Evolutionary conservation across 1,140 invertebrate genomes (phyloP), one percentile per base, ranked within the genome.

Genomic region (Drosophila cardini): DNA sequence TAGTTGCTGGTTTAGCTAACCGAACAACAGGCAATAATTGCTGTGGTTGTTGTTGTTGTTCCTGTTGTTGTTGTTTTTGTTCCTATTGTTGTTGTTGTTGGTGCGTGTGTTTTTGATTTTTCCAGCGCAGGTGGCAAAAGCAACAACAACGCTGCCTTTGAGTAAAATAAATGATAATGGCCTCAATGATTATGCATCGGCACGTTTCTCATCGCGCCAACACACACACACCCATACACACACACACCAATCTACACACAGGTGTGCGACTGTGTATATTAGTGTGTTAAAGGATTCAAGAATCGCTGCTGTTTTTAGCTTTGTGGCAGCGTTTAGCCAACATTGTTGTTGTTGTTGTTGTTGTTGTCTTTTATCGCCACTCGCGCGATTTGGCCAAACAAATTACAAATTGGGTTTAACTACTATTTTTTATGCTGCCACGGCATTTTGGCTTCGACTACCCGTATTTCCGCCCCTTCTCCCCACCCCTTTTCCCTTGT

Each of bases 131-230:
- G 36, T 21, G 43, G 48, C 63, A 61, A 34, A 73, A 78, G 38
- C 73, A 68, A 45, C 70, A 78, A 76, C 76, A 77, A 72, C 83
- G 82, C 84, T 40, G 62, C 56, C 76, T 89, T 87, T 89, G 84
- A 80, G 80, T 87, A 86, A 87, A 87, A 87, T 87, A 87, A 87
- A 87, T 89, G 83, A 87, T 87, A 87, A 87, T 87, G 83, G 83
- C 84, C 67, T 72, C 84, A 87, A 87, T 87, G 83, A 87, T 87
- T 87, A 87, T 87, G 83, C 84, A 87, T 89, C 84, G 84, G 84
- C 83, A 87, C 83, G 83, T 87, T 87, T 87, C 83, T 87, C 83
- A 87, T 87, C 83, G 83, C 38, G 18, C 16, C 36, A 40, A 18
- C 38, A 46, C 42, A 61, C 15, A 48, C 43, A 43, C 52, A 55